Percentiles rank a stretch among this genome's conserved stretches.
These are phyloP conservation scores for Candoia aspera DNA, from an alignment of 2,113 vertebrate species.

Conservation along the genomic window DNA sequence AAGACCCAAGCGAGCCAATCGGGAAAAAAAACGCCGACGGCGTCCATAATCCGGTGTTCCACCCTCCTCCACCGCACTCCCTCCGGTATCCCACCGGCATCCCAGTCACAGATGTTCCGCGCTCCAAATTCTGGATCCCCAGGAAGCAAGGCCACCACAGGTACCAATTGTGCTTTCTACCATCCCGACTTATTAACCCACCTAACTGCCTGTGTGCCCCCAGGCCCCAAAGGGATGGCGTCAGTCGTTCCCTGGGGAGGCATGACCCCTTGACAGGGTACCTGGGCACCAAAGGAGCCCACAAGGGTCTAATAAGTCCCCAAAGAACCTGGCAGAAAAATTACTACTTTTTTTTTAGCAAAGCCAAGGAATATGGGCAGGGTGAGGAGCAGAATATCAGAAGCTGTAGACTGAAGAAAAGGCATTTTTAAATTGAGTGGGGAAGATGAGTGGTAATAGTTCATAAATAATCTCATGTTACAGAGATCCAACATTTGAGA, in stretches of 20 bases:
- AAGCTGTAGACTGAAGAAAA: not conserved
- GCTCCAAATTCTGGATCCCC: slow-evolving; percentile 76
- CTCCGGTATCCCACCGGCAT: slow-evolving; percentile 64
- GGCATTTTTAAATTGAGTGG: not conserved
- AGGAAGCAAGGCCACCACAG: slow-evolving; percentile 80
- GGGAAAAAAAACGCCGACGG: slow-evolving; percentile 76
- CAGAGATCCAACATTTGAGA: not conserved
- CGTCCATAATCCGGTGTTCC: slow-evolving; percentile 74
- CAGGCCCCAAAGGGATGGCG: not conserved
- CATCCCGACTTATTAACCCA: slow-evolving; percentile 13
- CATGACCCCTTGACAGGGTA: slow-evolving; percentile 9
- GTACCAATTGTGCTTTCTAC: slow-evolving; percentile 62
- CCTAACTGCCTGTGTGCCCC: not conserved
- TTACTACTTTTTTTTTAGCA: not conserved
- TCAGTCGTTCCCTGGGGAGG: not conserved
- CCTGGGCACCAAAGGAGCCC: not conserved
- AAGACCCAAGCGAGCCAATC: slow-evolving; percentile 77
- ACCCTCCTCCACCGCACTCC: slow-evolving; percentile 73
- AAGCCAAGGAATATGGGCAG: not conserved
- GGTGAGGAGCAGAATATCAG: not conserved
- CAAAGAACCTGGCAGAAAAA: not conserved
- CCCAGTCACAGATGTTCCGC: slow-evolving; percentile 78
- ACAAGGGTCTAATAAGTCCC: too few relatives aligned
- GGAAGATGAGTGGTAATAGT: not conserved
- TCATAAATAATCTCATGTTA: not conserved